Evolutionary conservation across 2,888 invertebrate genomes (phyloP), one percentile per base, ranked within the genome.

Genomic region (Aquatica leii): DNA sequence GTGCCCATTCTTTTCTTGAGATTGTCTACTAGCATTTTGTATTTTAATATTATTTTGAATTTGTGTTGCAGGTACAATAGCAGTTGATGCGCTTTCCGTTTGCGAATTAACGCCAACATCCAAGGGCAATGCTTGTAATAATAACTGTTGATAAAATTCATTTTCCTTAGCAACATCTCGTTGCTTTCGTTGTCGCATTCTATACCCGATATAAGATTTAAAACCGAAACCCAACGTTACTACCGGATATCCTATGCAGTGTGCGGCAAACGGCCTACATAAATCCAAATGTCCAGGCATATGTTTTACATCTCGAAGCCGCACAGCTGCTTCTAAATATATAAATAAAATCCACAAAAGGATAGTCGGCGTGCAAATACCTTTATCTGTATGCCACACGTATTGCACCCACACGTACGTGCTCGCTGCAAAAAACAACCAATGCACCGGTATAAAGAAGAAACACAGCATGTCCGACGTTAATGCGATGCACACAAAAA

Each of bases 321-420:
- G 87, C 75, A 95, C 89, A 71, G 93, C 91, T 70, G 94, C 95
- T 85, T 98, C 98, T 78, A 96, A 88, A 84, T 97, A 98, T 79
- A 97, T 92, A 84, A 97, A 93, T 76, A 95, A 84, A 83, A 94
- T 88, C 94, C 97, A 98, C 75, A 98, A 86, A 77, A 93, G 91
- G 77, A 97, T 91, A 71, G 97, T 97, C 60, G 97, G 97, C 81
- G 96, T 86, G 85, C 97, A 97, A 74, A 97, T 89, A 77, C 97
- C 97, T 72, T 84, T 81, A 93, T 97, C 96, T 87, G 96, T 95
- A 83, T 95, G 95, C 97, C 97, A 98, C 71, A 97, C 94, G 82
- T 95, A 97, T 83, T 98, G 97, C 78, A 98, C 94, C 97, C 97
- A 98, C 69, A 98, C 97, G 83, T 98, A 98, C 78, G 97, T 97